phyloP scores from a whole-genome alignment of 2,888 invertebrate species.

The Malacosoma neustria region DNA sequence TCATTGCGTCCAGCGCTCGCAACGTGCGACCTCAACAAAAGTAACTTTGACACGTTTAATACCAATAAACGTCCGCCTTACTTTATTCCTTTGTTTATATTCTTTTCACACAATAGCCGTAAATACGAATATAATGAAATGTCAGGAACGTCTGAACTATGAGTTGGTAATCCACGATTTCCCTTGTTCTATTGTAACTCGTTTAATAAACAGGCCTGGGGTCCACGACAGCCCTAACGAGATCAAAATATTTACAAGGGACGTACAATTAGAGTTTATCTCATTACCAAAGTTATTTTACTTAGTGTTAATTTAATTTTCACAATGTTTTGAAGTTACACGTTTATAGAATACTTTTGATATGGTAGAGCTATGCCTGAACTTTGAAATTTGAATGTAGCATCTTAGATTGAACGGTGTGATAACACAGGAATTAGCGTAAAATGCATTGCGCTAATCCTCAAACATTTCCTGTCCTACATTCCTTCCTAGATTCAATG shows the following conservation, averaged over 20 bases:
- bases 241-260: slow-evolving; percentile 40
- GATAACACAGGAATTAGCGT: too few species aligned
- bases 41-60: neutral
- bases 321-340: slow-evolving; percentile 16
- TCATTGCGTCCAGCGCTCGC: too few species aligned
- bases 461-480: too few species aligned
- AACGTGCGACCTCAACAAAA: too few species aligned
- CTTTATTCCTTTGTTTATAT: neutral
- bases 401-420: too few species aligned
- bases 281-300: slow-evolving; percentile 25
- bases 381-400: too few species aligned
- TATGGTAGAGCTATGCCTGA: too few species aligned
- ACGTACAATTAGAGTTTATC: slow-evolving; percentile 36
- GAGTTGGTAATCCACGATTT: slow-evolving; percentile 2
- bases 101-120: neutral
- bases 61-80: neutral
- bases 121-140: neutral
- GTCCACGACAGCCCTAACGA: slow-evolving; percentile 26
- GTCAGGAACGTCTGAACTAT: neutral
- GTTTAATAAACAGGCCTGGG: slow-evolving; percentile 25
- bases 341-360: too few species aligned
- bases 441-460: too few species aligned
- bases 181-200: slow-evolving; percentile 19
- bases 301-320: slow-evolving; percentile 31
- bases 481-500: too few species aligned